phyloP scores from a whole-genome alignment of 2,113 vertebrate species.

The Salvator merianae region DNA sequence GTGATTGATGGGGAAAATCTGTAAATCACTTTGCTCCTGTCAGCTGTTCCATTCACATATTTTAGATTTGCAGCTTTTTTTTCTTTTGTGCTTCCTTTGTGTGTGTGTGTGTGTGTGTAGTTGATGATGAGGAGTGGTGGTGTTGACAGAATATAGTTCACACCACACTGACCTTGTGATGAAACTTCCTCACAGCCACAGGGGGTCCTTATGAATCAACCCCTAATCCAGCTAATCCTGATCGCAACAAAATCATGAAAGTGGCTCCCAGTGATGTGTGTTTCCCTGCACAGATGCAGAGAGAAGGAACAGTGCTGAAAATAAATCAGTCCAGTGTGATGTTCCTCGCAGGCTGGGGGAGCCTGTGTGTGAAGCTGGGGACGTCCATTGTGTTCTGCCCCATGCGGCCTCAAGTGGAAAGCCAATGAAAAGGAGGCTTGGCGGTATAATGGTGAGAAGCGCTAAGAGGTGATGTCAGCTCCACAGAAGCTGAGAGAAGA shows the following conservation, averaged over 20 bases:
- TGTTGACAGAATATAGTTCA: constrained; percentile 81
- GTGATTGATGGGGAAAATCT: constrained; percentile 29
- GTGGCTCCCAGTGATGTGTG: constrained; percentile 74
- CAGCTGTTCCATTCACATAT: constrained; percentile 56
- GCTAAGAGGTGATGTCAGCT: constrained; percentile 65
- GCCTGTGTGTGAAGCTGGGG: constrained; percentile 52
- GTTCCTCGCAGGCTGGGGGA: constrained; percentile 41
- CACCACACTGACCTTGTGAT: constrained; percentile 80
- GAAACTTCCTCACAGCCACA: constrained; percentile 81
- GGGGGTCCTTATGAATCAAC: constrained; percentile 82
- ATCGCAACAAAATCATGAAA: constrained; percentile 82
- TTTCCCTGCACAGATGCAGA: constrained; percentile 69
- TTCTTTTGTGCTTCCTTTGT: constrained; percentile 39
- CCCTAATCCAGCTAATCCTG: constrained; percentile 86
- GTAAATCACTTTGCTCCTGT: constrained; percentile 61
- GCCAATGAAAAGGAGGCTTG: constrained; percentile 66
- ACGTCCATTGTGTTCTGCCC: constrained; percentile 50
- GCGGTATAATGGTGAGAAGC: constrained; percentile 66
- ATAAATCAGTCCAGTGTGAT: constrained; percentile 41
- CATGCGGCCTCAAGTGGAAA: constrained; percentile 60
- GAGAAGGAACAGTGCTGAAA: constrained; percentile 53
- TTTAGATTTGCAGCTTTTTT: constrained; percentile 40
- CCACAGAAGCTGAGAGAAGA: constrained; percentile 70
- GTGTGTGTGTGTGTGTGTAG: constrained; percentile 29
- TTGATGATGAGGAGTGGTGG: constrained; percentile 64